Evolutionary conservation across 2,113 vertebrate genomes (phyloP).

Genomic region (Epinephelus fuscoguttatus): DNA sequence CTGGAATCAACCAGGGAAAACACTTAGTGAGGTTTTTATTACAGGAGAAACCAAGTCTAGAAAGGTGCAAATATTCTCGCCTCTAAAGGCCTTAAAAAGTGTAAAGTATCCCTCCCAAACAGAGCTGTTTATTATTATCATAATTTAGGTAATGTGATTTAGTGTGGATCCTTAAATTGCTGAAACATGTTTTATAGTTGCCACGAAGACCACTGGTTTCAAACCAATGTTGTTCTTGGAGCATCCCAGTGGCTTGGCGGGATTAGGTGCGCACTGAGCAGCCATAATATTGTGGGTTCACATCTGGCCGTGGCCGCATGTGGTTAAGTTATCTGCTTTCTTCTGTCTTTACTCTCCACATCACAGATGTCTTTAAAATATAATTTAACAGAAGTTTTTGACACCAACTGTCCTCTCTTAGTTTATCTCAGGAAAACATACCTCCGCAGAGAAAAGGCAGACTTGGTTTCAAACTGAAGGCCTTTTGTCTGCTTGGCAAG

Average conservation of each 20-base stretch:
- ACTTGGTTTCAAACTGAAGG: not conserved
- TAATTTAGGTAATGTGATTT: not conserved
- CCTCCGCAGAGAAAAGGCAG: not conserved
- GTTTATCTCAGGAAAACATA: constrained; percentile 23
- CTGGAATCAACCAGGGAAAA: constrained; percentile 4
- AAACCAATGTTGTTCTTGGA: constrained; percentile 28
- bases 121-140: constrained; percentile 17
- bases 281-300: constrained; percentile 11
- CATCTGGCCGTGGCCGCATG: not conserved
- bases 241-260: constrained; percentile 3
- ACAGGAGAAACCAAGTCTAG: not conserved
- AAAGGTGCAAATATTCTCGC: not conserved
- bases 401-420: not conserved
- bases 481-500: constrained; percentile 22
- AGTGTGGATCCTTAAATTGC: constrained; percentile 3
- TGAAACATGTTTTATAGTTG: not conserved
- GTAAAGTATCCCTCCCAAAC: not conserved
- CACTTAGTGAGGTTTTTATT: constrained; percentile 8
- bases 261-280: not conserved
- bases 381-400: constrained; percentile 10
- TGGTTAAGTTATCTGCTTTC: not conserved
- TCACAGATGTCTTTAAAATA: not conserved
- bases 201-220: not conserved
- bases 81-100: not conserved
- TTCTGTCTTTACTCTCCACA: not conserved